These are phyloP conservation scores for Rhyacophila evoluta DNA, from an alignment of 2,888 invertebrate species.

Conservation along the genomic window DNA sequence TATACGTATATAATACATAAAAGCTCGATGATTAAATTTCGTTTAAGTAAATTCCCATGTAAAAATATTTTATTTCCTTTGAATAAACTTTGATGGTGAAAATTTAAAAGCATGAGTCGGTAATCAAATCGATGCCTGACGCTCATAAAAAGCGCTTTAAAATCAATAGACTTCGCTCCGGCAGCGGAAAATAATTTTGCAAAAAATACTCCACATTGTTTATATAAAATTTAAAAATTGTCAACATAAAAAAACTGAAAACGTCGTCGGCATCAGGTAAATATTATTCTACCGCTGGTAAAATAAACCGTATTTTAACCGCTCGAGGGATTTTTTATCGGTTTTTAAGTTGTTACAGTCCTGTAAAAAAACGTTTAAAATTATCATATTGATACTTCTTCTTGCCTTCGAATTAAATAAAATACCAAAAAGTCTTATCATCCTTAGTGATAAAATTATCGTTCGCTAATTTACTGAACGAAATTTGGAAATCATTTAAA, in stretches of 20 bases:
- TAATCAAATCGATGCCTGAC: conserved; percentile 3
- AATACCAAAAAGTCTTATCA: too few relatives aligned
- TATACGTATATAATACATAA: too few relatives aligned
- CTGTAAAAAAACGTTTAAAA: too few relatives aligned
- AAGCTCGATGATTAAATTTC: too few relatives aligned
- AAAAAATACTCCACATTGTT: neutral
- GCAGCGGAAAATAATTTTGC: neutral
- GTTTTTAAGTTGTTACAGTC: neutral
- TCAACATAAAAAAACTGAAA: neutral
- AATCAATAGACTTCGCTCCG: neutral
- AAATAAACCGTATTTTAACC: neutral
- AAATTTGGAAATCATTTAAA: too few relatives aligned
- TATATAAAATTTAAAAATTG: conserved; percentile 4
- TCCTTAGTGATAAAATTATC: too few relatives aligned
- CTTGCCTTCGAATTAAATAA: too few relatives aligned
- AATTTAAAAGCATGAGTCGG: neutral
- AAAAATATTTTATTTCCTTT: neutral
- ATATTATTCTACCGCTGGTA: conserved; percentile 1
- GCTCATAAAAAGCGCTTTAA: conserved; percentile 11
- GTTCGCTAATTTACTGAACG: too few relatives aligned
- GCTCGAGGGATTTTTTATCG: neutral
- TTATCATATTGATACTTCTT: neutral
- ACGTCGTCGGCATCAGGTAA: neutral
- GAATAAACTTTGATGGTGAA: neutral
- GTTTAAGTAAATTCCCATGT: too few relatives aligned